Evolutionary conservation across 64 coral and sea anemone species (phyloP).

Genomic region (Stichodactyla mertensii): DNA sequence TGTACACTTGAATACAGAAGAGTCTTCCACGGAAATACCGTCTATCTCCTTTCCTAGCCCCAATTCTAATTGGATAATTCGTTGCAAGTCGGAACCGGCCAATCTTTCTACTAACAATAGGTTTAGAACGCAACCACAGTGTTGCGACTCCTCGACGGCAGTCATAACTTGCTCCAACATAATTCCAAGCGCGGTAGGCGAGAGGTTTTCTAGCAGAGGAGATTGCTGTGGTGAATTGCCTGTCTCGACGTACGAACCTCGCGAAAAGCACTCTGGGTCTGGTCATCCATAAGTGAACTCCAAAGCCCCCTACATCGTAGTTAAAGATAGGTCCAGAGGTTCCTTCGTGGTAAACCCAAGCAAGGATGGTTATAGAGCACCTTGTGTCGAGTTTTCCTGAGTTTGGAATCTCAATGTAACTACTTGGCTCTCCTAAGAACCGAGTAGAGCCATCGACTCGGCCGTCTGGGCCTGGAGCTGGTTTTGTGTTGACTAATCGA

Average conservation of each 20-base stretch:
- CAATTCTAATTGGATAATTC: slow-evolving; percentile 63
- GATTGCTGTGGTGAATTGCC: slow-evolving; percentile 4
- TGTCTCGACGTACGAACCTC: slow-evolving; percentile 38
- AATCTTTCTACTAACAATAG: slow-evolving; percentile 33
- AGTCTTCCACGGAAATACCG: slow-evolving; percentile 47
- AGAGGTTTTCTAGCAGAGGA: slow-evolving; percentile 35
- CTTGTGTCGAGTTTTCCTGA: slow-evolving; percentile 46
- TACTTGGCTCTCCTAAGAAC: slow-evolving; percentile 35
- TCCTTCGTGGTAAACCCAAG: slow-evolving; percentile 59
- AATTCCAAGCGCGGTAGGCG: slow-evolving; percentile 56
- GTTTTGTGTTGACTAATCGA: slow-evolving; percentile 16
- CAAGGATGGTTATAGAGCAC: slow-evolving; percentile 52
- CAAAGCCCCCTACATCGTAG: slow-evolving; percentile 43
- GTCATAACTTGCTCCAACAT: slow-evolving; percentile 51
- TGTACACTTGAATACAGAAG: slow-evolving; percentile 52
- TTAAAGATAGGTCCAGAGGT: slow-evolving; percentile 57
- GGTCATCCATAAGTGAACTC: slow-evolving; percentile 60
- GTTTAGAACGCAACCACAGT: slow-evolving; percentile 42
- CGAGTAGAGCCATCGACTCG: slow-evolving; percentile 32
- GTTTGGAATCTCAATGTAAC: slow-evolving; percentile 64
- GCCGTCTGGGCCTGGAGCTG: slow-evolving; percentile 49
- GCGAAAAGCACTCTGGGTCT: slow-evolving; percentile 56
- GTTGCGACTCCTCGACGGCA: slow-evolving; percentile 39
- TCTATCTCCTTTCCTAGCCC: slow-evolving; percentile 29
- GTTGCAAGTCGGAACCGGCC: slow-evolving; percentile 50